A percentile compares a stretch with the other conserved stretches of the same genome.
Evolutionary conservation across 37 sponge, comb jelly and placozoan genomes (phyloP).

Genomic region (Spongilla lacustris): DNA sequence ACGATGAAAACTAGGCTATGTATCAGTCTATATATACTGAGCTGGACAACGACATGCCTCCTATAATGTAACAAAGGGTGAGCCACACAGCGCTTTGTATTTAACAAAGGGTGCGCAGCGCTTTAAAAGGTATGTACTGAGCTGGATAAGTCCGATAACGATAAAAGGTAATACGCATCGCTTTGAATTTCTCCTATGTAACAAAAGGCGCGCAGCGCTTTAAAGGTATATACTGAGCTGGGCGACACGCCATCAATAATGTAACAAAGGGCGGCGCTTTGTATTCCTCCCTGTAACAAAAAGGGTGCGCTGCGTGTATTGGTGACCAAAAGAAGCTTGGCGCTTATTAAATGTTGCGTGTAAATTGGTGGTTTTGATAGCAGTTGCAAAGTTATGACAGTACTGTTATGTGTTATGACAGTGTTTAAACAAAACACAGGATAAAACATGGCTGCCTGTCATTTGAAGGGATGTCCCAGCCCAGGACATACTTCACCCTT

Average conservation of each 20-base stretch:
- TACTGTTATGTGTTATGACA: slow-evolving; percentile 1
- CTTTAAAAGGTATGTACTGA: not conserved
- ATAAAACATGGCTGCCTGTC: slow-evolving; percentile 1
- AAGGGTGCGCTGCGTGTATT: not conserved
- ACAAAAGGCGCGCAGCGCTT: not conserved
- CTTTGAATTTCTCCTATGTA: not conserved
- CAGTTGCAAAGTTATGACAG: not conserved
- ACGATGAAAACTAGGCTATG: too few relatives aligned
- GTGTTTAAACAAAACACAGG: not conserved
- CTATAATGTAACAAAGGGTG: too few relatives aligned
- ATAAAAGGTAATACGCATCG: not conserved
- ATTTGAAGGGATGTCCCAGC: not conserved
- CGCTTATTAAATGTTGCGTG: not conserved
- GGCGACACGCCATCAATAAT: not conserved
- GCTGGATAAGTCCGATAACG: not conserved
- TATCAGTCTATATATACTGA: too few relatives aligned
- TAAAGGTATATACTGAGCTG: not conserved
- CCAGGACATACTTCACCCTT: not conserved
- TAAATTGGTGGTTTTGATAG: not conserved
- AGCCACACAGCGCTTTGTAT: not conserved
- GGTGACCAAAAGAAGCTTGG: not conserved
- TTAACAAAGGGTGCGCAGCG: not conserved
- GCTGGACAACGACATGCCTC: too few relatives aligned
- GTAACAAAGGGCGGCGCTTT: not conserved
- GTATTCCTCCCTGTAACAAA: not conserved